These are phyloP conservation scores for Bedellia somnulentella DNA, from an alignment of 2,888 invertebrate genomes.

Conservation along the genomic window DNA sequence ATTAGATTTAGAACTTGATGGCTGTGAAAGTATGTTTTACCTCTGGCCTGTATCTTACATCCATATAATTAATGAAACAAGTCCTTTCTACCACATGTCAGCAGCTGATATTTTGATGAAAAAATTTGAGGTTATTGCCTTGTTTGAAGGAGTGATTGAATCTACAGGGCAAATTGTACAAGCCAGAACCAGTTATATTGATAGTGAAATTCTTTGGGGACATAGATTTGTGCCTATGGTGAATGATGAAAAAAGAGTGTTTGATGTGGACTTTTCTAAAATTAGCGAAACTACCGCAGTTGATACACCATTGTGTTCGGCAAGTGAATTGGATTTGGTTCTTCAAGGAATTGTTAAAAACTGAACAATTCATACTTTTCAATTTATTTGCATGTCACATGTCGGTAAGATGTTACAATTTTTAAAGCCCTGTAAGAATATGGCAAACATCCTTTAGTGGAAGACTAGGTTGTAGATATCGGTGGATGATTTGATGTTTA, in stretches of 20 bases:
- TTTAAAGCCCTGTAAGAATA: too few relatives aligned
- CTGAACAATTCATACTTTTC: too few relatives aligned
- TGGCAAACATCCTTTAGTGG: too few relatives aligned
- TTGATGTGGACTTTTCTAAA: constrained; percentile 85
- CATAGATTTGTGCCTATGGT: constrained; percentile 82
- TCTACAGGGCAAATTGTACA: constrained; percentile 84
- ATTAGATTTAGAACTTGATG: constrained; percentile 74
- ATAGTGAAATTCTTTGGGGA: constrained; percentile 84
- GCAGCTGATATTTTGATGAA: constrained; percentile 85
- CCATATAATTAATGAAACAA: constrained; percentile 82
- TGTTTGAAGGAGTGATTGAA: constrained; percentile 87
- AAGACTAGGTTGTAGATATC: too few relatives aligned
- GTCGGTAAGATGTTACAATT: too few relatives aligned
- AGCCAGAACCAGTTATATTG: constrained; percentile 79
- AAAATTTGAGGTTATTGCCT: constrained; percentile 83
- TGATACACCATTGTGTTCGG: constrained; percentile 85
- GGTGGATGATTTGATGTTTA: too few relatives aligned
- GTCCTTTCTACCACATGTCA: constrained; percentile 87
- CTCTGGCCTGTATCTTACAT: constrained; percentile 95
- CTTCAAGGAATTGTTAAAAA: constrained; percentile 6
- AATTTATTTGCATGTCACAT: too few relatives aligned
- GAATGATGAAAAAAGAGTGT: constrained; percentile 66
- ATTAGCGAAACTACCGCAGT: constrained; percentile 83
- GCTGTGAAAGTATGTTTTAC: constrained; percentile 88
- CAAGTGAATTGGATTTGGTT: constrained; percentile 62